These are phyloP conservation scores for Picathartes gymnocephalus DNA, from an alignment of 2,113 vertebrate genomes.

Conservation along the genomic window DNA sequence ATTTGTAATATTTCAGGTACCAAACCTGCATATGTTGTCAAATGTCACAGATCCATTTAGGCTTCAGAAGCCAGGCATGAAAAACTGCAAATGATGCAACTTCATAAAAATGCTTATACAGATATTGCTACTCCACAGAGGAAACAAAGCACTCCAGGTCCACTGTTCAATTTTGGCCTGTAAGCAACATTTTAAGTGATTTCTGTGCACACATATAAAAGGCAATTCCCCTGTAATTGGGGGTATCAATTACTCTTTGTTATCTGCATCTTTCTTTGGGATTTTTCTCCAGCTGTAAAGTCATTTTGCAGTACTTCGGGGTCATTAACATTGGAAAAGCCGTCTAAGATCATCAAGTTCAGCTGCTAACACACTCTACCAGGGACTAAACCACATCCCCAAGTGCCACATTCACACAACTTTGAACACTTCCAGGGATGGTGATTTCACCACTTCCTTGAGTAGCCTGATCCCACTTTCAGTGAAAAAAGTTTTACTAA, in stretches of 20 bases:
- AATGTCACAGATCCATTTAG: not conserved
- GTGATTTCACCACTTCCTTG: not conserved
- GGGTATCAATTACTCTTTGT: too few species aligned
- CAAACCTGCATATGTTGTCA: not conserved
- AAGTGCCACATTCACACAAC: not conserved
- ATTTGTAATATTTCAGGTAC: not conserved
- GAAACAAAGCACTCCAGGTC: not conserved
- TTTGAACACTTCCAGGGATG: not conserved
- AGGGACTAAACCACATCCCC: not conserved
- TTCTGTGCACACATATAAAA: not conserved
- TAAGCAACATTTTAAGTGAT: not conserved
- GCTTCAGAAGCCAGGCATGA: not conserved
- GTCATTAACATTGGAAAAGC: not conserved
- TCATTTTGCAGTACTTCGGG: not conserved
- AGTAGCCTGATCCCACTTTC: not conserved
- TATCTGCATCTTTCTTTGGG: not conserved
- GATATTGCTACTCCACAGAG: not conserved
- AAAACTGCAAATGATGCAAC: not conserved
- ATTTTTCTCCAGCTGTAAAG: not conserved
- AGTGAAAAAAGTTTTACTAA: not conserved
- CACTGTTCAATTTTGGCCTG: not conserved
- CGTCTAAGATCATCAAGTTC: not conserved
- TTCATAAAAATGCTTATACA: not conserved
- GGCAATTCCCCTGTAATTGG: fast-evolving
- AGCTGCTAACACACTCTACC: not conserved